phyloP scores from a whole-genome alignment of 1,140 invertebrate genomes.

The Heliconius hermathena region DNA sequence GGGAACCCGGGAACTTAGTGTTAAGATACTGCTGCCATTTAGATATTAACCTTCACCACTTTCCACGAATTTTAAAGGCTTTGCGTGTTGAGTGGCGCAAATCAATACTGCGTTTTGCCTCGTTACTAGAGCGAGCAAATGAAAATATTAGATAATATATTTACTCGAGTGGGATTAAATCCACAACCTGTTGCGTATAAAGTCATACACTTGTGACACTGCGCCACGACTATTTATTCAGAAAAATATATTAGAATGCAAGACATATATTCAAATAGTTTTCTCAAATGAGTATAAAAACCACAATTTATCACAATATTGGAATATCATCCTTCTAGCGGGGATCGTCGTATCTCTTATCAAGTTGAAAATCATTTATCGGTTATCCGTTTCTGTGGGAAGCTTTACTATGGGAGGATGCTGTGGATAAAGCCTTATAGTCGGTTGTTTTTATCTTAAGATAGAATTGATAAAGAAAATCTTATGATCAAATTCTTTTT shows the following conservation, averaged over 20 bases:
- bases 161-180: too few species aligned
- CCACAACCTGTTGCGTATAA: too few species aligned
- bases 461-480: not conserved
- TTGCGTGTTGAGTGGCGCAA: too few species aligned
- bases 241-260: not conserved
- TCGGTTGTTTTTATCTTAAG: not conserved
- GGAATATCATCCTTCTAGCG: conserved; percentile 18
- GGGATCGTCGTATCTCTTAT: conserved; percentile 25
- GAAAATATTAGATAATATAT: too few species aligned
- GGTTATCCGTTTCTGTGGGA: conserved; percentile 27
- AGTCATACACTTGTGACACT: too few species aligned
- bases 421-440: not conserved
- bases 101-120: too few species aligned
- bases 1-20: too few species aligned
- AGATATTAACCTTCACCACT: too few species aligned
- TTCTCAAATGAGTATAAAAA: not conserved
- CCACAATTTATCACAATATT: conserved; percentile 18
- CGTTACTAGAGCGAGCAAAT: too few species aligned
- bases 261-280: not conserved
- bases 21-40: too few species aligned
- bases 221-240: too few species aligned
- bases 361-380: conserved; percentile 34
- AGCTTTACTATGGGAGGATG: not conserved
- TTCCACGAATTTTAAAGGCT: too few species aligned
- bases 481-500: not conserved